Base-by-base conservation (phyloP, 2,888 invertebrate species). In the Nomada fabriciana region DNA sequence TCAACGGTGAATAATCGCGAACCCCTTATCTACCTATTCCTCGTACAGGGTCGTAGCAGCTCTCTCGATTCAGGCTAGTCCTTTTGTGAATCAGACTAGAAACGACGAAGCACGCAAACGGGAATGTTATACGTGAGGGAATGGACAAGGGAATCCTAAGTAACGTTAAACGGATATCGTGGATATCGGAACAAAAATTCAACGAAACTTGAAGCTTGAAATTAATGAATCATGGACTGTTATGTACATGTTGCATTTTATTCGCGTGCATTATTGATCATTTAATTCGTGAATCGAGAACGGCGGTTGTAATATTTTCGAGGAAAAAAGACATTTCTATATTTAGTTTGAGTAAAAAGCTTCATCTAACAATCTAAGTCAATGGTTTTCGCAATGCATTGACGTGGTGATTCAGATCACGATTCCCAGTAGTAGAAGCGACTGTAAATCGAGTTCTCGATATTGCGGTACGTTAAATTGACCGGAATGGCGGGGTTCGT, bases 101-200 rank as follows among this genome's bases (percentile, higher is more conserved):
- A 88, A 87, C 86, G 81, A 73, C 76, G 86, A 83, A 86, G 86
- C 91, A 91, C 91, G 91, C 90, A 85, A 91, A 80, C 63, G 20
- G 18, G 55, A 64, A 59, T 13, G n/a, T 29, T 47, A 13, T 43
- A 43, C 47, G 13, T 20, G 23, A 63, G 18, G 18, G 47, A 76
- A 77, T 55, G 9, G n/a, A 52, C 78, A 63, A 57, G 36, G 29
- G 52, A 75, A 60, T 60, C 36, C n/a, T 29, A 13, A 10, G 13
- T 25, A 52, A 25, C 23, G 36, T 18, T 36, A 0, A 42, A 29
- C 4, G 23, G 18, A 7, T n/a, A 55, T 15, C 36, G 25, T 11
- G n/a, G 15, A 23, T 42, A 20, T 18, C 53, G 42, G 29, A n/a
- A 20, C 15, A 20, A 4, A 18, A 29, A 1, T 1, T 18, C 23